Evolutionary conservation across 2,888 invertebrate genomes (phyloP).

Genomic region (Ethmia dodecea): DNA sequence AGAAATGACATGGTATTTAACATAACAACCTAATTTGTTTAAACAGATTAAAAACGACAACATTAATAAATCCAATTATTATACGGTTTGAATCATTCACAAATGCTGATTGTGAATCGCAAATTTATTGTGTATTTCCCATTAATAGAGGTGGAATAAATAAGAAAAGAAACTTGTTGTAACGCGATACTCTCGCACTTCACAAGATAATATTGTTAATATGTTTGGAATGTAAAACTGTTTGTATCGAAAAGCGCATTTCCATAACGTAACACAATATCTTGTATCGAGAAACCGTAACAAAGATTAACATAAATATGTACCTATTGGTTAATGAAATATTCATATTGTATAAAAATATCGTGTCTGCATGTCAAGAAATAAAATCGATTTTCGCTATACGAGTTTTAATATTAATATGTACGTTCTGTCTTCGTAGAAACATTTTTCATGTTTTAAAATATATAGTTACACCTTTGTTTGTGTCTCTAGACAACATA

Average conservation of each 20-base stretch:
- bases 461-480: too few relatives aligned
- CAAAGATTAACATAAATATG: conserved; percentile 18
- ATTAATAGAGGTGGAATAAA: conserved; percentile 16
- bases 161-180: conserved; percentile 15
- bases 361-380: not conserved
- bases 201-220: conserved; percentile 5
- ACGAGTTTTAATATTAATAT: not conserved
- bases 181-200: conserved; percentile 14
- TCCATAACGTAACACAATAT: conserved; percentile 20
- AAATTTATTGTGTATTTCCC: conserved; percentile 14
- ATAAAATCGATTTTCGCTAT: conserved; percentile 4
- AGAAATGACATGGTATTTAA: too few relatives aligned
- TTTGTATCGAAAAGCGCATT: conserved; percentile 18
- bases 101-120: conserved; percentile 8
- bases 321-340: conserved; percentile 6
- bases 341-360: not conserved
- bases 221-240: conserved; percentile 25
- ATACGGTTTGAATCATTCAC: conserved; percentile 8
- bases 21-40: conserved; percentile 8
- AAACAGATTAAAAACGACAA: conserved; percentile 7
- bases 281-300: conserved; percentile 12
- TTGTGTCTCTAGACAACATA: too few relatives aligned
- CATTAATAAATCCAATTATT: conserved; percentile 13
- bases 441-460: not conserved
- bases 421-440: conserved; percentile 1